Base-by-base conservation (phyloP, 2,113 vertebrate species). In the Notiomystis cincta region DNA sequence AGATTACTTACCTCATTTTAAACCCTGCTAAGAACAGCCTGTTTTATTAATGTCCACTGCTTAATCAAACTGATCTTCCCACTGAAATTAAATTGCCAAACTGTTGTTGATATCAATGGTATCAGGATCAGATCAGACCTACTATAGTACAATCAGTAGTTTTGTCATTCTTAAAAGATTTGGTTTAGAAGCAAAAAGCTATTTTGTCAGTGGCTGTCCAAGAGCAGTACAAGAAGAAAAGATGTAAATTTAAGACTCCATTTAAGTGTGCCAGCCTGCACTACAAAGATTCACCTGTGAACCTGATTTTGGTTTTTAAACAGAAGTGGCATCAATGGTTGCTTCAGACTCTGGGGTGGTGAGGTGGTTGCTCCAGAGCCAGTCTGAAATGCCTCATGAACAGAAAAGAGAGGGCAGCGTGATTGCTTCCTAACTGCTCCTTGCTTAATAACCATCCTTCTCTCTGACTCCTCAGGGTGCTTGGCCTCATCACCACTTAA, bases 341-440 rank as follows among this genome's bases (percentile, higher is more conserved):
- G n/a, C n/a, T n/a, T n/a, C n/a, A n/a, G n/a, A n/a, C n/a, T n/a
- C n/a, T n/a, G 30, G 33, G 38, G 76, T 76, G 38, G 76, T 76
- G 37, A 65, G 19, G 8, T 0, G 0, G 28, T 33, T 87, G 40
- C 42, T 82, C 31, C 54, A 61, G 21, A 91, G 27, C 27, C 50
- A 79, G 42, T 38, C 70, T 87, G 62, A 93, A 95, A 90, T 72
- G 38, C 25, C 11, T 91, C 19, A 42, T 28, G 38, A 58, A 65
- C 0, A 19, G 82, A 86, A 91, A 91, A 84, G 62, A 73, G 33
- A 76, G 61, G 48, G 28, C 50, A 82, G 38, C 65, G 24, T 92
- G 77, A 87, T 95, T 95, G 73, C 90, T 96, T 93, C 86, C 88
- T 87, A 93, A 81, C 82, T 84, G 64, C 56, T 91, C 33, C 76